Base-by-base conservation (phyloP, 2,888 invertebrate genomes). In the Periphyllus acericola region DNA sequence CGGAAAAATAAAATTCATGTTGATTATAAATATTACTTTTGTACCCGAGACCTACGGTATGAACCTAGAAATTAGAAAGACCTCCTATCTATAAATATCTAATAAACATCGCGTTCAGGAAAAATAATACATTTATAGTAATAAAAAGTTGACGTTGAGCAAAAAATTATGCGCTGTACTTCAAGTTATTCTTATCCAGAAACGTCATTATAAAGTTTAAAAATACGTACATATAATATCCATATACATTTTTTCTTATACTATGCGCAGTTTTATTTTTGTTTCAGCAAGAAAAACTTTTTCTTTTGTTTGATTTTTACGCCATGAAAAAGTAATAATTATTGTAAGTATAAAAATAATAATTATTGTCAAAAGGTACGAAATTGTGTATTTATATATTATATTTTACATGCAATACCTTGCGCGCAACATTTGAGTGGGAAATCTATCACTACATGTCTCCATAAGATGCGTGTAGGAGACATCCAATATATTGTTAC, bases 161-260 rank as follows among this genome's bases (percentile, higher is more conserved):
- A 80, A 79, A 79, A 86, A 79, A 55, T 21, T 71, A 34, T 4
- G n/a, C 52, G 68, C 71, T 52, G 11, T 79, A 79, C 55, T 79
- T 29, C 46, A 79, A 86, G 79, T 55, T 79, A 52, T 36, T 55
- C 71, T 86, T 17, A 52, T 36, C 46, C 71, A 52, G 52, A 36
- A 79, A 79, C 79, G 34, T 86, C 85, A 79, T 86, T 86, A 86
- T 79, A 84, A 79, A 83, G 83, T 83, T 83, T 75, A 60, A 83
- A 83, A 14, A 75, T 83, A 75, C 36, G 19, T 36, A 14, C 14
- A 46, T 46, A 82, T 32, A 60, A 66, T 36, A 79, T 46, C 21
- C 29, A 29, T 68, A 3, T 21, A 21, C 46, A 66, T 81, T 81
- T 68, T 80, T 80, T 81, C 40, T 81, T 81, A 29, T 68, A 68